Conservation (phyloP, 2,888 invertebrate genomes). For the Diachrysia chrysitis region DNA sequence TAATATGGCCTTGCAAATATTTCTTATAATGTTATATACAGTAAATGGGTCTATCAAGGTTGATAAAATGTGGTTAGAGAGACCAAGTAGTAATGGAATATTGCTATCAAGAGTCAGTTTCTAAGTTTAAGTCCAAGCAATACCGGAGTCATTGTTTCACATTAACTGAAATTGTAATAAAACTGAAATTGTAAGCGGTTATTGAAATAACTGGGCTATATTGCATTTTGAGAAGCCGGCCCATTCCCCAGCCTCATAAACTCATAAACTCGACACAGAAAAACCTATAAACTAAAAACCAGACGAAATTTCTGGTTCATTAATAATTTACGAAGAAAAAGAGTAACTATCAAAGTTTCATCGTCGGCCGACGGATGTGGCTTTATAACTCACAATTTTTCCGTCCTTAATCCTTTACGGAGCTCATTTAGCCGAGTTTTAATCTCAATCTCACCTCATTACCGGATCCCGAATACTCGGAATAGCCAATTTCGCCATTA, state of each 20-base stretch:
- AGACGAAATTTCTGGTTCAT: conserved; percentile 57
- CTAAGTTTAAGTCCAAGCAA: no score
- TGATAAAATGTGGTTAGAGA: no score
- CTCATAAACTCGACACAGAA: conserved; percentile 34
- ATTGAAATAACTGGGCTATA: neutral
- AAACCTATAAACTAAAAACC: conserved; percentile 42
- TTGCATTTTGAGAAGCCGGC: neutral
- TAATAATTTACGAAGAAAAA: conserved; percentile 63
- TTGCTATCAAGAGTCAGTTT: neutral
- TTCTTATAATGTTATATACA: neutral
- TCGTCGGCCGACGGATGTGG: conserved; percentile 62
- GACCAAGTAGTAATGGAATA: neutral
- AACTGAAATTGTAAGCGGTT: neutral
- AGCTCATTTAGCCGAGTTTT: conserved; percentile 86
- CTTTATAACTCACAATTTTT: conserved; percentile 72
- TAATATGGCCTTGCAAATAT: no score
- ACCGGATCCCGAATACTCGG: conserved; percentile 86
- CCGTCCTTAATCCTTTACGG: conserved; percentile 80
- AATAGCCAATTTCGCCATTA: conserved; percentile 89
- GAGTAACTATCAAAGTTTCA: conserved; percentile 71
- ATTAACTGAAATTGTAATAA: neutral
- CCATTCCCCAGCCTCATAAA: neutral
- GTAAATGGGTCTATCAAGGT: neutral
- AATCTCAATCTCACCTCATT: conserved; percentile 89
- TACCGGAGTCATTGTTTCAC: neutral